These are phyloP conservation scores for Molossus molossus DNA, from an alignment of 2,797 vertebrate genomes.

Conservation along the genomic window DNA sequence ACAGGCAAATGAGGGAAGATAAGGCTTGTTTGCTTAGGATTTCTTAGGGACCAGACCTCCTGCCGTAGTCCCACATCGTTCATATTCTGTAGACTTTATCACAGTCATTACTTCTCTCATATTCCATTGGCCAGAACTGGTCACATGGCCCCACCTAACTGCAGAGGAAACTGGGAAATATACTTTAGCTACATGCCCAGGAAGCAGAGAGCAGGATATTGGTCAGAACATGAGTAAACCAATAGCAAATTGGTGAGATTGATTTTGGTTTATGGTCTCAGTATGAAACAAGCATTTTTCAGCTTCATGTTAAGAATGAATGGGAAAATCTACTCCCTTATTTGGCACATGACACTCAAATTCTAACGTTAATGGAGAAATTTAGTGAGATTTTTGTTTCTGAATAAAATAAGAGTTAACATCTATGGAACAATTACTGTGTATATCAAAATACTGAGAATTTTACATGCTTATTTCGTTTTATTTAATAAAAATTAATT, in stretches of 20 bases:
- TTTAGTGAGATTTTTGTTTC: neutral
- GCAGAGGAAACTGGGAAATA: neutral
- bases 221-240: neutral
- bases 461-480: neutral
- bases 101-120: neutral
- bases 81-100: neutral
- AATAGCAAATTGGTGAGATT: neutral
- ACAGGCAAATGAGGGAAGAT: neutral
- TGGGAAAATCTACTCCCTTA: conserved; percentile 6
- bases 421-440: neutral
- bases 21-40: neutral
- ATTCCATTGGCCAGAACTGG: neutral
- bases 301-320: conserved; percentile 41
- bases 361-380: neutral
- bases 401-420: conserved; percentile 30
- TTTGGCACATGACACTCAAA: conserved; percentile 7
- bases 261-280: neutral
- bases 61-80: neutral
- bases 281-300: neutral
- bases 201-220: neutral
- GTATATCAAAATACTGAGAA: neutral
- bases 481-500: conserved; percentile 54
- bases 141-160: neutral
- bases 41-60: neutral
- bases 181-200: neutral